phyloP scores from a whole-genome alignment of 2,797 vertebrate species.

The Podargus strigoides region DNA sequence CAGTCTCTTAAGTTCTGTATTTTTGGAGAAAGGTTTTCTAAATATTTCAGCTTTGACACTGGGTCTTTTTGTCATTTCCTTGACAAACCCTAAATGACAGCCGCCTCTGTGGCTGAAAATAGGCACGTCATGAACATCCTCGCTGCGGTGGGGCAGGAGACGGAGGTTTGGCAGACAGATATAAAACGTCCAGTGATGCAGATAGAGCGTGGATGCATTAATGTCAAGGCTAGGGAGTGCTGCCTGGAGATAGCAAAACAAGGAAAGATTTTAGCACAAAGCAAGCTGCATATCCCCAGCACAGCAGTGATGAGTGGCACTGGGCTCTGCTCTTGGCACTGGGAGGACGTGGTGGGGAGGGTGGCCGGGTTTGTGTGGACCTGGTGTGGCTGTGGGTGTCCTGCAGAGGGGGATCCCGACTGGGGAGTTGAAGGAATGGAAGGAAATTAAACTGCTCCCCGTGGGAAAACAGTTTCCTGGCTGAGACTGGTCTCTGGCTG shows the following conservation, averaged over 20 bases:
- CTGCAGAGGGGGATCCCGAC: background rate
- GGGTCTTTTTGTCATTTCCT: background rate
- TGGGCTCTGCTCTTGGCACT: background rate
- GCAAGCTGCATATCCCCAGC: background rate
- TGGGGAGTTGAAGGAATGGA: background rate
- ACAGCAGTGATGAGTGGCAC: background rate
- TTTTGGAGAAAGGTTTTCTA: background rate
- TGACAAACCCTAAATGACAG: background rate
- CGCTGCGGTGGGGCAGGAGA: background rate
- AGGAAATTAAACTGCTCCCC: background rate
- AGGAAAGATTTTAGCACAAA: background rate
- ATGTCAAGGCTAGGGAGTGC: background rate
- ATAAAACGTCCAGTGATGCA: background rate
- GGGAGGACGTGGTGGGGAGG: background rate
- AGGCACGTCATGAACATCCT: background rate
- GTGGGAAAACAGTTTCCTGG: background rate
- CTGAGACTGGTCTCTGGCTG: background rate
- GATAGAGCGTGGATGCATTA: background rate
- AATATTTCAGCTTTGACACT: background rate
- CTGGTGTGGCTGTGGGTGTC: background rate
- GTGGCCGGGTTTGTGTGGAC: fast-evolving
- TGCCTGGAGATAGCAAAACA: background rate
- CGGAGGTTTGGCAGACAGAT: background rate
- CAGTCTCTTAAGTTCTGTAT: background rate
- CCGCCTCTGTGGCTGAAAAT: background rate